Percentiles rank a stretch among this genome's conserved stretches.
Evolutionary conservation across 2,888 invertebrate species (phyloP).

Genomic region (Aethes cnicana): DNA sequence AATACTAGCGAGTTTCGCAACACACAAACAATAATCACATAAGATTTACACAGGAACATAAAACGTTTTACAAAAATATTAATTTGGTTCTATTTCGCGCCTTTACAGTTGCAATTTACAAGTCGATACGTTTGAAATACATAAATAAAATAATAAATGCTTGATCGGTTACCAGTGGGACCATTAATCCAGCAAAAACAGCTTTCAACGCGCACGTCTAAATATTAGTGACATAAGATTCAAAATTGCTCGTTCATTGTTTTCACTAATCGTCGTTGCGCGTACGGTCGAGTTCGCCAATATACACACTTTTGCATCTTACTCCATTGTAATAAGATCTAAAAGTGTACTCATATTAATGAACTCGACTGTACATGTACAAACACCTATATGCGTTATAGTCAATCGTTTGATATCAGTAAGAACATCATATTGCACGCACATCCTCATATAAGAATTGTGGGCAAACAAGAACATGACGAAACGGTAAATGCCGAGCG

Average conservation of each 20-base stretch:
- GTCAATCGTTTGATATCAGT: no score
- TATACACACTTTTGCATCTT: no score
- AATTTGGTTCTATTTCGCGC: slow-evolving; percentile 59
- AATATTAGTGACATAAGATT: slow-evolving; percentile 15
- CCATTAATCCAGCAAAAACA: not conserved
- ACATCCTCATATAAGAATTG: no score
- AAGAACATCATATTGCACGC: no score
- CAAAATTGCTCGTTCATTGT: slow-evolving; percentile 16
- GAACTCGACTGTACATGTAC: no score
- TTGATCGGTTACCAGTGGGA: slow-evolving; percentile 25
- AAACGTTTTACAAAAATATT: slow-evolving; percentile 64
- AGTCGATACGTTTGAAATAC: slow-evolving; percentile 27
- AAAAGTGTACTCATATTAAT: no score
- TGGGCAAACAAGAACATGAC: slow-evolving; percentile 18
- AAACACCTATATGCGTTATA: no score
- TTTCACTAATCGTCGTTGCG: slow-evolving; percentile 10
- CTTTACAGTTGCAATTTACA: slow-evolving; percentile 29
- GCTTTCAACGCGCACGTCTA: slow-evolving; percentile 21
- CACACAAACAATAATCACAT: slow-evolving; percentile 45
- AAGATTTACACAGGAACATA: slow-evolving; percentile 64
- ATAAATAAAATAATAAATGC: slow-evolving; percentile 28
- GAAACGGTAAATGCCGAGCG: slow-evolving; percentile 21
- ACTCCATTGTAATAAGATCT: no score
- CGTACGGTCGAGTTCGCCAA: no score
- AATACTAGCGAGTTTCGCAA: slow-evolving; percentile 41